These are phyloP conservation scores for Drosophila nigricruria DNA, from an alignment of 2,888 invertebrate genomes.

Conservation along the genomic window DNA sequence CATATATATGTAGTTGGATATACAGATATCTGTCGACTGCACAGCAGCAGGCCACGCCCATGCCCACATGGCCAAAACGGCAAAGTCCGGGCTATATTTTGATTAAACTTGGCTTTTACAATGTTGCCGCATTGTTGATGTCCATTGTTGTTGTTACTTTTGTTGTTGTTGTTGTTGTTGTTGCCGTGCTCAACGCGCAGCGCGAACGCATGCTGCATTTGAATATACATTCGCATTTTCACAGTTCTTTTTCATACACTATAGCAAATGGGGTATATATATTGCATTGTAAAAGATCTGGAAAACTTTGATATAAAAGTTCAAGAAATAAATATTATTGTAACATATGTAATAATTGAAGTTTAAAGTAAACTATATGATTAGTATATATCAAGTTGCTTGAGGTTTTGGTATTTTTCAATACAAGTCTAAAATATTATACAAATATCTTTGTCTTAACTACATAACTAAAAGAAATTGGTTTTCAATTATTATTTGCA, in stretches of 20 bases:
- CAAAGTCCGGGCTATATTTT: constrained; percentile 58
- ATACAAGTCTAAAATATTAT: no score
- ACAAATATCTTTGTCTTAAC: no score
- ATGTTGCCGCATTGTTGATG: constrained; percentile 56
- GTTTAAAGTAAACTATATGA: no score
- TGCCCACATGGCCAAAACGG: constrained; percentile 12
- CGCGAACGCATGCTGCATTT: constrained; percentile 60
- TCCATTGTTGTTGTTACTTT: constrained; percentile 3
- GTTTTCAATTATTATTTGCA: no score
- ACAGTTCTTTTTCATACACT: constrained; percentile 40
- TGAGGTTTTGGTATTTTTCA: no score
- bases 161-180: constrained; percentile 22
- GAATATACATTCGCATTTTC: constrained; percentile 46
- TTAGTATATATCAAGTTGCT: no score
- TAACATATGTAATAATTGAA: no score
- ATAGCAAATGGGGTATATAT: not conserved
- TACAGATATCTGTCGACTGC: not conserved
- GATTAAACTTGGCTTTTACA: constrained; percentile 80
- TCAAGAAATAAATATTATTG: no score
- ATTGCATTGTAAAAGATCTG: no score
- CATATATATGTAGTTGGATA: not conserved
- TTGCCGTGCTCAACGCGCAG: constrained; percentile 22
- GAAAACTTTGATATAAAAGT: no score
- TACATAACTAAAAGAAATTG: no score
- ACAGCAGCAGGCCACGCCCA: constrained; percentile 21